Percentiles rank a stretch among this genome's conserved stretches.
These are phyloP conservation scores for Hippocampus comes DNA, from an alignment of 2,113 vertebrate species.

Conservation along the genomic window DNA sequence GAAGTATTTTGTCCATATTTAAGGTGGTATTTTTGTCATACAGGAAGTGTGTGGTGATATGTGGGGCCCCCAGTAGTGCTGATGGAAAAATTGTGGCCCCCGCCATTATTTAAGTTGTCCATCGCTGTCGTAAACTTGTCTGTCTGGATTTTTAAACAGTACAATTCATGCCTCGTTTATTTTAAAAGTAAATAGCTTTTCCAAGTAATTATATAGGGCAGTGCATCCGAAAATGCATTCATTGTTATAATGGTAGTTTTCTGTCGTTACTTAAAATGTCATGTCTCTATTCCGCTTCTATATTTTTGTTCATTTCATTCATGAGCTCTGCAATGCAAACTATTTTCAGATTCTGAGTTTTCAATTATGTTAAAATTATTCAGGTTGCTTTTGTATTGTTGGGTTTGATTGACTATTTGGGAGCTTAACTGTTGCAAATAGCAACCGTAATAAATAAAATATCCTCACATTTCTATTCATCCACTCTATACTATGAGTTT, in stretches of 20 bases:
- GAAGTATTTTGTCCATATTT: no score
- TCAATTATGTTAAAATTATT: neutral
- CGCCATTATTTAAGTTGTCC: no score
- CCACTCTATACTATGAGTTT: no score
- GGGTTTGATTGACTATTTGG: neutral
- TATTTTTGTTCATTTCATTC: neutral
- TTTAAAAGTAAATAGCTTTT: constrained; percentile 52
- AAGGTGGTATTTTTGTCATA: no score
- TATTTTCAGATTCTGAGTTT: neutral
- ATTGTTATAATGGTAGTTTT: neutral
- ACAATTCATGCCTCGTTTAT: neutral
- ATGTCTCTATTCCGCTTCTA: neutral
- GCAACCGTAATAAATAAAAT: no score
- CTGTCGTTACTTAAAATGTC: neutral
- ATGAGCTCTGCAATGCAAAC: neutral
- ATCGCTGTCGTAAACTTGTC: no score
- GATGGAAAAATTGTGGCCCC: no score
- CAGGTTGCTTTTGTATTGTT: neutral
- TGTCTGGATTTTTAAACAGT: neutral
- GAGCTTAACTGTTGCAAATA: neutral
- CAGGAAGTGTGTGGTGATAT: no score
- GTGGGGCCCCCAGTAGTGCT: no score
- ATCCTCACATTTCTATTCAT: no score
- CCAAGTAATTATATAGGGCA: constrained; percentile 52
- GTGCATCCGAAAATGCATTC: neutral